A percentile compares a stretch with the other conserved stretches of the same genome.
These are phyloP conservation scores for Galleria mellonella DNA, from an alignment of 1,140 invertebrate species.

Conservation along the genomic window DNA sequence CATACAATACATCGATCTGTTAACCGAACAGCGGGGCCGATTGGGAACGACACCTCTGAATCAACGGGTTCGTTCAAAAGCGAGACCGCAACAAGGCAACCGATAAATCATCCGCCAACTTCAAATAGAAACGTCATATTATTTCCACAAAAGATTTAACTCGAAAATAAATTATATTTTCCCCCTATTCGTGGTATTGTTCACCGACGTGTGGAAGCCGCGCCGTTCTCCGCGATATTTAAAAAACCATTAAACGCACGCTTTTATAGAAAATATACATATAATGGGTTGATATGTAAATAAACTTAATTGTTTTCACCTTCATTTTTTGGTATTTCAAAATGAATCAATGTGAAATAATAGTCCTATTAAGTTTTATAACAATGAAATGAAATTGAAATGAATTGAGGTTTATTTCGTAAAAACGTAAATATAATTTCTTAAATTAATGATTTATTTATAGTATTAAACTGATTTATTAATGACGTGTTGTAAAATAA, in stretches of 20 bases:
- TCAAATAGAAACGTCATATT: conserved; percentile 74
- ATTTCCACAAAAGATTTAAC: conserved; percentile 74
- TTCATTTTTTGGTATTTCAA: too few species aligned
- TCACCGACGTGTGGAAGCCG: conserved; percentile 67
- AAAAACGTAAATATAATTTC: too few species aligned
- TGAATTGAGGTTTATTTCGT: too few species aligned
- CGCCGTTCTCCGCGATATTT: conserved; percentile 62
- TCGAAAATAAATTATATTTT: conserved; percentile 73
- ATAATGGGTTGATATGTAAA: too few species aligned
- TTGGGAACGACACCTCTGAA: conserved; percentile 34
- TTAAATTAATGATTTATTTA: too few species aligned
- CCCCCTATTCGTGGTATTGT: conserved; percentile 63
- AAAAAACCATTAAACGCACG: conserved; percentile 73
- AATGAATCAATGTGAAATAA: too few species aligned
- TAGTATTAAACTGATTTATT: too few species aligned
- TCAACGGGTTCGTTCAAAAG: conserved; percentile 32
- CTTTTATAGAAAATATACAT: conserved; percentile 33
- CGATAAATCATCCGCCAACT: conserved; percentile 69
- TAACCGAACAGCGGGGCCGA: background rate
- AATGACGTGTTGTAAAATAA: too few species aligned
- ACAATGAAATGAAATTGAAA: too few species aligned
- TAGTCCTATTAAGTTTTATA: too few species aligned
- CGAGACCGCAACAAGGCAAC: conserved; percentile 48
- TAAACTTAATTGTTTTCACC: too few species aligned
- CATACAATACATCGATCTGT: conserved; percentile 14